These are phyloP conservation scores for Dolichallabes microphthalmus DNA, from an alignment of 2,113 vertebrate genomes.

Conservation along the genomic window DNA sequence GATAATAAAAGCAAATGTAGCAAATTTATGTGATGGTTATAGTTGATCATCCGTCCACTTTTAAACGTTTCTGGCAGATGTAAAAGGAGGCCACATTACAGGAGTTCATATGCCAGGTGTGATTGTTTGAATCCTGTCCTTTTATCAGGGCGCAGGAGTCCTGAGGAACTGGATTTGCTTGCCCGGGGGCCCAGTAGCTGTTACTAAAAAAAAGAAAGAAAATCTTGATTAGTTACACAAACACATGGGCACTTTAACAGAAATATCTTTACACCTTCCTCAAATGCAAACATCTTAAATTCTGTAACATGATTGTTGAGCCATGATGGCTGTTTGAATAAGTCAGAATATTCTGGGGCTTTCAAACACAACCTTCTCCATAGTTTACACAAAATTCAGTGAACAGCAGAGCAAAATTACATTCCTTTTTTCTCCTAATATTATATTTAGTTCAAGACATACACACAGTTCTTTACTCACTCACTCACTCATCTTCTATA, in stretches of 20 bases:
- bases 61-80: constrained; percentile 64
- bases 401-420: background rate
- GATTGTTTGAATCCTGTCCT: background rate
- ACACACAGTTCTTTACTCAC: too few relatives aligned
- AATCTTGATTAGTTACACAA: background rate
- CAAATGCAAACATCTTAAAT: too few relatives aligned
- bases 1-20: background rate
- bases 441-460: background rate
- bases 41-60: background rate
- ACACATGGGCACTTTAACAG: background rate
- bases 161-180: rapidly evolving
- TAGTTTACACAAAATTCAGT: background rate
- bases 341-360: background rate
- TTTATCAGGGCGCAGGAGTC: constrained; percentile 56
- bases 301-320: too few relatives aligned
- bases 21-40: constrained; percentile 1
- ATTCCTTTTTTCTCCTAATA: background rate
- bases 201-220: constrained; percentile 18
- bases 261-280: too few relatives aligned
- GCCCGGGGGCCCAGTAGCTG: constrained; percentile 54
- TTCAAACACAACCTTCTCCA: background rate
- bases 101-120: constrained; percentile 53
- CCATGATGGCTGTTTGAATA: too few relatives aligned
- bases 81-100: constrained; percentile 47
- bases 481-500: too few relatives aligned